Conservation (phyloP, 1,140 invertebrate species). For the Ectropis grisescens region DNA sequence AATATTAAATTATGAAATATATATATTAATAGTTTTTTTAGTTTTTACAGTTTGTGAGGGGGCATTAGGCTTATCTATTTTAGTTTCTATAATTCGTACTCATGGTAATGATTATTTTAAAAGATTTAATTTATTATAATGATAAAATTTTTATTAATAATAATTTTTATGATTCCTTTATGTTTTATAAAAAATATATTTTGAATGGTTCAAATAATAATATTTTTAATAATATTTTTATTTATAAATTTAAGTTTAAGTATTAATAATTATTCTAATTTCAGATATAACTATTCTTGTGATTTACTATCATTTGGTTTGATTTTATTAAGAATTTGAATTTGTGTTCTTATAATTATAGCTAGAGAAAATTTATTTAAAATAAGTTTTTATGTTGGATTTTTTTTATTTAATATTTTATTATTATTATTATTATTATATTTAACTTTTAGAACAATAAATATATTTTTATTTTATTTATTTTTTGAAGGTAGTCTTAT, state of each 20-base stretch:
- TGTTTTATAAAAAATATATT: constrained; percentile 45
- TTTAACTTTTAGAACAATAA: too few species aligned
- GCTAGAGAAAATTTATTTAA: too few species aligned
- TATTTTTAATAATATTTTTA: constrained; percentile 40
- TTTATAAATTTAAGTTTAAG: constrained; percentile 17
- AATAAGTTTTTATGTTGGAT: too few species aligned
- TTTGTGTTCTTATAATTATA: too few species aligned
- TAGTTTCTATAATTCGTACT: constrained; percentile 70
- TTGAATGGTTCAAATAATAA: constrained; percentile 47
- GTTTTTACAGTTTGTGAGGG: constrained; percentile 72
- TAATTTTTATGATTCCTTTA: constrained; percentile 51
- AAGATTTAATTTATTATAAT: constrained; percentile 68
- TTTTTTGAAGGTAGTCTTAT: too few species aligned
- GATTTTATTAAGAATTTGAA: too few species aligned
- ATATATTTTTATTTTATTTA: too few species aligned
- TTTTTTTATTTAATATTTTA: too few species aligned
- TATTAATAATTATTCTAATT: constrained; percentile 40
- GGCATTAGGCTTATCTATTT: constrained; percentile 70
- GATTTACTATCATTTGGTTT: too few species aligned
- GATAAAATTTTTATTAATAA: constrained; percentile 62
- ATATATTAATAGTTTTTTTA: constrained; percentile 72
- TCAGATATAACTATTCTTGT: constrained; percentile 52
- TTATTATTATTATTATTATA: too few species aligned
- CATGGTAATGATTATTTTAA: constrained; percentile 72
- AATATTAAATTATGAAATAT: constrained; percentile 57